Evolutionary conservation across 2,797 vertebrate genomes (phyloP).

Genomic region (Melanogrammus aeglefinus): DNA sequence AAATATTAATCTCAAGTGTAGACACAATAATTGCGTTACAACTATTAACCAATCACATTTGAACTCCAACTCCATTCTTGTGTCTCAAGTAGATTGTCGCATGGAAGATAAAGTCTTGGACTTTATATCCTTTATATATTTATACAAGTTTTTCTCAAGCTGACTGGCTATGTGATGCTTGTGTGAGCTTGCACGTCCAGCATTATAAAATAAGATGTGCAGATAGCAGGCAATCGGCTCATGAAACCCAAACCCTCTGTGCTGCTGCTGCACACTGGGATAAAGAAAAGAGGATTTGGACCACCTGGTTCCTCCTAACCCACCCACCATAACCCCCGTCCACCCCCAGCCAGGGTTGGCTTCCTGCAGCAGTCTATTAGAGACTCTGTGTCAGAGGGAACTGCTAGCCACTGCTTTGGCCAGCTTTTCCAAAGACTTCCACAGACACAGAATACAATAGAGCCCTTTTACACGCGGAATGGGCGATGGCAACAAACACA

Average conservation of each 20-base stretch:
- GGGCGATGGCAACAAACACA: neutral
- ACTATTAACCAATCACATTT: no score
- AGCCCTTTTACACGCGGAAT: neutral
- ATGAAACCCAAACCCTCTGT: neutral
- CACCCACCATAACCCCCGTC: neutral
- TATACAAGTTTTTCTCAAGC: no score
- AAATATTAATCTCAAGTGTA: no score
- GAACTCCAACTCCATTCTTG: no score
- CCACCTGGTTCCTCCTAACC: neutral
- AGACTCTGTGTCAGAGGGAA: neutral
- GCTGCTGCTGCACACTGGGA: neutral
- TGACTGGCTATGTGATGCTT: no score
- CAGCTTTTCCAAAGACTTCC: neutral
- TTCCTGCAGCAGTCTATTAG: constrained; percentile 20
- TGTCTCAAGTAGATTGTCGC: no score
- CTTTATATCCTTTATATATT: no score
- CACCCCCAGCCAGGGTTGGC: neutral
- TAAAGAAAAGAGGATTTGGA: constrained; percentile 1
- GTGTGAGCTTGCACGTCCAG: no score
- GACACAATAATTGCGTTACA: no score
- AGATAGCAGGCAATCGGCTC: neutral
- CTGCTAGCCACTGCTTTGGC: neutral
- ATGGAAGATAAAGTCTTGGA: no score
- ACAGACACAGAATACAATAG: constrained; percentile 1
- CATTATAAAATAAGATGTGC: neutral